phyloP scores from a whole-genome alignment of 2,113 vertebrate genomes.

The Azemiops feae region DNA sequence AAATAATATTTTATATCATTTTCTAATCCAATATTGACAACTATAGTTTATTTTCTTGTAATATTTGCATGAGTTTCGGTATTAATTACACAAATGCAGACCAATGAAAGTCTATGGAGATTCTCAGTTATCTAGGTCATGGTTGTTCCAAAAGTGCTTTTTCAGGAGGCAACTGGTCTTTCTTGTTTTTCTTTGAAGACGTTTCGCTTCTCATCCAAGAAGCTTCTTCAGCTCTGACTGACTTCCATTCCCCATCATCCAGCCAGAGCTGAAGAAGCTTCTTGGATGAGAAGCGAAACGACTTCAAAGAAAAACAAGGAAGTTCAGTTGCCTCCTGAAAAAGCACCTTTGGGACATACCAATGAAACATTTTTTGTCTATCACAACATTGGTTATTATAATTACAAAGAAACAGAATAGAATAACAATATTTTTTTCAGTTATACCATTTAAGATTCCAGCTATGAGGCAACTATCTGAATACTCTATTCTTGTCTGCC shows the following conservation, averaged over 20 bases:
- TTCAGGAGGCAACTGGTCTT: no score
- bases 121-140: no score
- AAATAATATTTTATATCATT: neutral
- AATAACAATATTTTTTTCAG: neutral
- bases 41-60: neutral
- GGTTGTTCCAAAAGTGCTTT: no score
- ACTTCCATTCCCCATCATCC: no score
- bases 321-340: no score
- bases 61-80: neutral
- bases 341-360: no score
- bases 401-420: neutral
- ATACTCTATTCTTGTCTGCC: neutral
- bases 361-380: neutral
- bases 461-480: neutral
- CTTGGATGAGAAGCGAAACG: no score
- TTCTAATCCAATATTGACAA: neutral
- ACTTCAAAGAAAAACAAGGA: no score
- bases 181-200: no score
- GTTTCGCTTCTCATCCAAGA: no score
- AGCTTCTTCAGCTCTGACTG: no score
- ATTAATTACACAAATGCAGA: neutral
- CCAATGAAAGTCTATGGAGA: neutral
- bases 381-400: neutral
- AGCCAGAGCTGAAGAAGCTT: no score
- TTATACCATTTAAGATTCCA: neutral